A percentile compares a stretch with the other conserved stretches of the same genome.
These are phyloP conservation scores for Eudyptes chrysolophus DNA, from an alignment of 2,113 vertebrate species.

Conservation along the genomic window DNA sequence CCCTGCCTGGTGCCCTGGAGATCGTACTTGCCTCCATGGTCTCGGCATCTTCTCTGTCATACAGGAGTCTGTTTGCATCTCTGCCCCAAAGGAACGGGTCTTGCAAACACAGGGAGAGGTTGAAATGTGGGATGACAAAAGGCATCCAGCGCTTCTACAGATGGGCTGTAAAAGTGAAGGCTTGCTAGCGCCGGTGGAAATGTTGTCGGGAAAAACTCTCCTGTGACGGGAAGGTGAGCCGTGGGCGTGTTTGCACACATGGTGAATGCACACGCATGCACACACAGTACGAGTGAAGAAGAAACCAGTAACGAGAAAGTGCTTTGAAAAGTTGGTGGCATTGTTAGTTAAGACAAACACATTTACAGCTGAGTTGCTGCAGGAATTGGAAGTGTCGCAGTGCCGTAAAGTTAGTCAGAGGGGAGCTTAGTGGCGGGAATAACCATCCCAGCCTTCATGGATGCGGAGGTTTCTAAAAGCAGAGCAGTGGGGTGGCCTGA, in stretches of 20 bases:
- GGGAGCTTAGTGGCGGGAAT: background rate
- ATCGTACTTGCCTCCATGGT: rapidly evolving
- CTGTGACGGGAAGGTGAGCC: background rate
- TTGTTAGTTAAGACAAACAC: background rate
- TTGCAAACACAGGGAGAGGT: background rate
- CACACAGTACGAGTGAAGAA: background rate
- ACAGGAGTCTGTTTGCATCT: background rate
- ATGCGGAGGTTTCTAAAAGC: background rate
- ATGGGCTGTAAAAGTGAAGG: background rate
- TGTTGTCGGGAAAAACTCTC: background rate
- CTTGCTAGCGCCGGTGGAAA: background rate
- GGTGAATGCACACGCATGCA: rapidly evolving
- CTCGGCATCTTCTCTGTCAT: background rate
- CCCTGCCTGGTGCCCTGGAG: background rate
- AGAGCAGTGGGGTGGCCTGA: background rate
- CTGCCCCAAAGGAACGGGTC: background rate
- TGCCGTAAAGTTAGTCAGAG: rapidly evolving
- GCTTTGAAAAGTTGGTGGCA: background rate
- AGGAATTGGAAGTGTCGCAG: background rate
- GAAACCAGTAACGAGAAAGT: background rate
- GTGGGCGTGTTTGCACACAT: background rate
- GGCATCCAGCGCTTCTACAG: background rate
- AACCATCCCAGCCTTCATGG: background rate
- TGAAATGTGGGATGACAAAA: background rate
- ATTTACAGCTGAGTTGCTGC: background rate